Evolutionary conservation across 2,888 invertebrate species (phyloP), one percentile per base, ranked within the genome.

Genomic region (Platerodrilus igneus): DNA sequence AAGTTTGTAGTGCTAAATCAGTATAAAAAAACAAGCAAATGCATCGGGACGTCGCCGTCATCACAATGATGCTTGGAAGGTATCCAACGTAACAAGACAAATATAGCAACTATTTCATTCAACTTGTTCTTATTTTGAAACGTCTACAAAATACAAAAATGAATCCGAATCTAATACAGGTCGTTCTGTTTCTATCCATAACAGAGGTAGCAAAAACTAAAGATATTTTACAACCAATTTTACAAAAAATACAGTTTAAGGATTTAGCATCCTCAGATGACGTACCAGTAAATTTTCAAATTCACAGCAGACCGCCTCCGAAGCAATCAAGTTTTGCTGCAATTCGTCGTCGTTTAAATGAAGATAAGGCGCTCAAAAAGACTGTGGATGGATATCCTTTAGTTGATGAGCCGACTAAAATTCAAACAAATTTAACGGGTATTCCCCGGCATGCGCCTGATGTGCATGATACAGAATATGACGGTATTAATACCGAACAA

Each of bases 311-410:
- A n/a, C n/a, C 20, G 20, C 7, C 20, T 7, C 7, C n/a, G n/a
- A n/a, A n/a, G 10, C 14, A n/a, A n/a, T n/a, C n/a, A 19, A 43
- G 47, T 26, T 19, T 47, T 19, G 28, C 40, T 1, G 28, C 27
- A 22, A 19, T 47, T 2, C 32, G 39, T 8, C 35, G 33, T 11
- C 33, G 23, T 8, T 29, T 42, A 6, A 39, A 32, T 21, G 46
- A 42, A n/a, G 47, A 39, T n/a, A 51, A 45, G 15, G 31, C 34
- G n/a, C 48, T 51, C 23, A 49, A 51, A 25, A 55, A 56, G 16
- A n/a, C n/a, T n/a, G n/a, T n/a, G n/a, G 60, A 58, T 11, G 56
- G 59, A 14, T 30, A 60, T 20, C 58, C 64, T 59, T 53, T 57
- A 1, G 52, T 57, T 5, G 62, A 63, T 38, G 59, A 57, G 11